Percentiles rank a stretch among this genome's conserved stretches.
Conservation (phyloP, 2,797 vertebrate species). For the Paguma larvata region DNA sequence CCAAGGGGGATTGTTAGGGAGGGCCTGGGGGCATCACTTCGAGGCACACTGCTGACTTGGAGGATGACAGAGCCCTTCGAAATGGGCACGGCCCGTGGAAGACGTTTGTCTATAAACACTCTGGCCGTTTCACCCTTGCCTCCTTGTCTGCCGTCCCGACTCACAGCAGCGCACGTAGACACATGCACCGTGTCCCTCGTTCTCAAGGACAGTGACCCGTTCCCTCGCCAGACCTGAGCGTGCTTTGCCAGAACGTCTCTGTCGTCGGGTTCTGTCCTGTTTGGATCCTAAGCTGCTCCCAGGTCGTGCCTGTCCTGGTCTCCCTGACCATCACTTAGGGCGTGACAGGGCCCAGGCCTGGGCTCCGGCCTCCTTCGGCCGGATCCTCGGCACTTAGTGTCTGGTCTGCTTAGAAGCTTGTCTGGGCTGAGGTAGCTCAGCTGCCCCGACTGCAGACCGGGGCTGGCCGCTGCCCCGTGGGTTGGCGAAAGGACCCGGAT, state of each 20-base stretch:
- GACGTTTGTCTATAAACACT: conserved; percentile 61
- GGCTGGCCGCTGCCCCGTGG: background rate
- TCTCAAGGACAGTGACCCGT: background rate
- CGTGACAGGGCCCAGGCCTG: background rate
- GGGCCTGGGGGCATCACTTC: background rate
- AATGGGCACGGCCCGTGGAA: conserved; percentile 31
- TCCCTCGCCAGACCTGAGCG: rapidly evolving
- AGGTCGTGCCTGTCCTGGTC: rapidly evolving
- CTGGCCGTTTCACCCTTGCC: background rate
- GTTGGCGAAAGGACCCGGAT: too few relatives aligned
- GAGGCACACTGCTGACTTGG: rapidly evolving
- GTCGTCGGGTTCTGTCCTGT: background rate
- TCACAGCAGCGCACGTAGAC: too few relatives aligned
- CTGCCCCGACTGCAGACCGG: rapidly evolving
- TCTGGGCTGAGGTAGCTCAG: background rate
- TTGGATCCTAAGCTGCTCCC: background rate
- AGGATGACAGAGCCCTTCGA: background rate
- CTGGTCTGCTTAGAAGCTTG: too few relatives aligned
- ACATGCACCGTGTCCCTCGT: rapidly evolving
- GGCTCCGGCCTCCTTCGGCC: background rate
- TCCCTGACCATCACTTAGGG: rapidly evolving
- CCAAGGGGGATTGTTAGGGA: background rate
- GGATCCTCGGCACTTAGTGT: background rate
- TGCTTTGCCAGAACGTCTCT: background rate
- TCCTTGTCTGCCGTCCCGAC: background rate